phyloP scores from a whole-genome alignment of 2,113 vertebrate genomes.

The Hydrolagus affinis region DNA sequence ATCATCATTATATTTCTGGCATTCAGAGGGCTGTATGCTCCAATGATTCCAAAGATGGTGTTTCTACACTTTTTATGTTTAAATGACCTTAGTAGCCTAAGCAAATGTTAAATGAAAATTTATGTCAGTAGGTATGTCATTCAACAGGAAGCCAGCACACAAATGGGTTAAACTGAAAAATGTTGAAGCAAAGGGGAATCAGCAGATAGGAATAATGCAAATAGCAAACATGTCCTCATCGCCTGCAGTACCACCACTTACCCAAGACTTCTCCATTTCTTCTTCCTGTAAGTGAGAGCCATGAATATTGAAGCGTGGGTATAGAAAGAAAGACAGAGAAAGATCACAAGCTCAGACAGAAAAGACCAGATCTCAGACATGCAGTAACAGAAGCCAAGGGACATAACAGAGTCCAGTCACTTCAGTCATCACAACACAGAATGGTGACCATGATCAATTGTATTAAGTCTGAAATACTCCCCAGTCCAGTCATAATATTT shows the following conservation, averaged over 20 bases:
- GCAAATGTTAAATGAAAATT: conserved; percentile 48
- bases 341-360: conserved; percentile 89
- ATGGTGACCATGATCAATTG: neutral
- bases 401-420: conserved; percentile 38
- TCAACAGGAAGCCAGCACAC: conserved; percentile 38
- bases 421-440: conserved; percentile 7
- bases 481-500: conserved; percentile 10
- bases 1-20: neutral
- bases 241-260: conserved; percentile 71
- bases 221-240: conserved; percentile 45
- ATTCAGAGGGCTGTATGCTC: neutral
- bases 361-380: conserved; percentile 70
- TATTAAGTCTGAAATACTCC: neutral
- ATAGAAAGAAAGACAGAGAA: conserved; percentile 68
- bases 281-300: conserved; percentile 95
- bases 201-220: conserved; percentile 52
- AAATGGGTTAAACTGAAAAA: conserved; percentile 52
- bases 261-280: conserved; percentile 99
- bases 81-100: conserved; percentile 50
- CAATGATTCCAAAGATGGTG: neutral
- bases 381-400: conserved; percentile 62
- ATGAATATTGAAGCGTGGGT: conserved; percentile 80
- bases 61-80: neutral
- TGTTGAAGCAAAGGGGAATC: conserved; percentile 50
- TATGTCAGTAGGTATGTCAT: conserved; percentile 45